Conservation (phyloP, 1,140 invertebrate species). For the Samia ricini region DNA sequence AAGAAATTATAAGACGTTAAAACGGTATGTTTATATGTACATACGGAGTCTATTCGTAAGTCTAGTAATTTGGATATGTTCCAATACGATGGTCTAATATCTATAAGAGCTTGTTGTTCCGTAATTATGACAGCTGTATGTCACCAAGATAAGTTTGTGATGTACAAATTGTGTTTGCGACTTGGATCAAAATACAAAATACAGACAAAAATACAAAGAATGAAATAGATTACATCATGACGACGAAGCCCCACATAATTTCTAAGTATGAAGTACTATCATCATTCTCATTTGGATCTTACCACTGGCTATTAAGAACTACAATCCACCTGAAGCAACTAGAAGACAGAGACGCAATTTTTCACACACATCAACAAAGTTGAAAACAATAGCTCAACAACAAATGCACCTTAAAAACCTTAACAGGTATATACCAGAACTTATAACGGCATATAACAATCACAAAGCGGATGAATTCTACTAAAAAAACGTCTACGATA, state of each 20-base stretch:
- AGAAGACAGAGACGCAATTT: constrained; percentile 16
- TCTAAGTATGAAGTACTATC: constrained; percentile 32
- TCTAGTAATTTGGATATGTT: background rate
- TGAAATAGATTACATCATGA: constrained; percentile 43
- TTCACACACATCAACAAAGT: constrained; percentile 16
- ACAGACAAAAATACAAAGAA: constrained; percentile 39
- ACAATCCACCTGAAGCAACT: constrained; percentile 24
- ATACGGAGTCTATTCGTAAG: background rate
- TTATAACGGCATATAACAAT: constrained; percentile 20
- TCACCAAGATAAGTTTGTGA: background rate
- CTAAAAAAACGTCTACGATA: constrained; percentile 22
- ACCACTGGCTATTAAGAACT: constrained; percentile 35
- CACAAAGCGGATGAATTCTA: constrained; percentile 28
- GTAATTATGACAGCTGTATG: background rate
- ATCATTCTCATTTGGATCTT: constrained; percentile 26
- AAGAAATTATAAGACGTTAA: background rate
- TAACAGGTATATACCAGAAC: constrained; percentile 24
- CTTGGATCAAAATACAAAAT: too few species aligned
- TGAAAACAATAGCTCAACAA: constrained; percentile 28
- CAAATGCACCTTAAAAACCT: constrained; percentile 30
- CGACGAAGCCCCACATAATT: constrained; percentile 27
- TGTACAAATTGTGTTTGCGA: too few species aligned
- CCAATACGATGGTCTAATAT: background rate
- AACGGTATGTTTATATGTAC: background rate
- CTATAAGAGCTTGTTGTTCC: background rate